Evolutionary conservation across 1,140 invertebrate species (phyloP), one percentile per base, ranked within the genome.

Genomic region (Eurosta solidaginis): DNA sequence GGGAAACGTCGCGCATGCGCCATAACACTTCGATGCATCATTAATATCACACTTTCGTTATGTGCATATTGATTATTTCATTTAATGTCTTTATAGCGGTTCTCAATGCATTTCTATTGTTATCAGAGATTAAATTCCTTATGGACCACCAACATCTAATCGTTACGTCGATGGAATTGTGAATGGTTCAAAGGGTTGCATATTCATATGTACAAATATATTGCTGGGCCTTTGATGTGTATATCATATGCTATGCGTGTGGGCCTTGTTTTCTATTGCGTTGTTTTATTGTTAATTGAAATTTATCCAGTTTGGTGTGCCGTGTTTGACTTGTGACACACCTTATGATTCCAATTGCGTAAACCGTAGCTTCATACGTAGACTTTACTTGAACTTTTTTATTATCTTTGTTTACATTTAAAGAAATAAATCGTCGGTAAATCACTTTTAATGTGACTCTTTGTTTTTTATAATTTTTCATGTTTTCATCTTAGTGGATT

Each of bases 211-310:
- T n/a, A n/a, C n/a, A n/a, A n/a, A n/a, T n/a, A n/a, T n/a, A n/a
- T 20, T 20, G 29, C 40, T 68, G 40, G 40, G 33, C 36, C 59
- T 40, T 68, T 22, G 33, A 7, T 20, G 20, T 40, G 54, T 29
- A 22, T 17, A 33, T 0, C 22, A n/a, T 47, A n/a, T n/a, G 50
- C 42, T n/a, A 12, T 79, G 78, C 40, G 75, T 79, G 78, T 79
- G 78, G 78, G 44, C 78, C 42, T 7, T 59, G 29, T 68, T 79
- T 80, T 68, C 82, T 84, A 47, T 85, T 85, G 85, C 85, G 78
- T 85, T 85, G 81, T 85, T 85, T 85, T 84, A 85, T 85, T 85
- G 84, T 85, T 85, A 85, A 85, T 85, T 85, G 84, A 85, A 85
- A 85, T 80, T 81, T 84, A 85, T 85, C 84, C 85, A 85, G 84